phyloP scores from a whole-genome alignment of 2,113 vertebrate genomes.

The Strix aluco region DNA sequence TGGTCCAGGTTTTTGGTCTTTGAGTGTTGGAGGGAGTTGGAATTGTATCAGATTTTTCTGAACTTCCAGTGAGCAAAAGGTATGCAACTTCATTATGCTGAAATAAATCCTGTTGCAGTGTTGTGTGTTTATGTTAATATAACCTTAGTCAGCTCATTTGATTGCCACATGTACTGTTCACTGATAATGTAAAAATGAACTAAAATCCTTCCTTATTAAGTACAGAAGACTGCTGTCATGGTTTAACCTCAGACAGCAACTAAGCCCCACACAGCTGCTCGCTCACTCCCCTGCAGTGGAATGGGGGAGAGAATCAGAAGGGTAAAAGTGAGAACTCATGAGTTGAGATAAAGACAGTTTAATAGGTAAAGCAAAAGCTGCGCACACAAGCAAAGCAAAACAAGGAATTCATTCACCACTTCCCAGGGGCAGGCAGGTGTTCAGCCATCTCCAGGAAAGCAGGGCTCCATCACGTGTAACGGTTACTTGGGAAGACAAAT shows the following conservation, averaged over 20 bases:
- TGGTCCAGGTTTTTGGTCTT: accelerated
- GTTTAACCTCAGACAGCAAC: neutral
- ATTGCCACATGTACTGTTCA: neutral
- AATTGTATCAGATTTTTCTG: neutral
- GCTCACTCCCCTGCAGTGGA: too few relatives aligned
- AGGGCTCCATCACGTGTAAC: neutral
- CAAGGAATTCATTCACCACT: neutral
- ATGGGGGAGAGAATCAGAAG: too few relatives aligned
- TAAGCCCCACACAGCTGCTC: neutral
- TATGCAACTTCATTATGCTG: neutral
- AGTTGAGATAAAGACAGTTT: neutral
- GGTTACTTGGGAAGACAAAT: too few relatives aligned
- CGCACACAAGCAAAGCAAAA: neutral
- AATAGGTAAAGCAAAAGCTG: neutral
- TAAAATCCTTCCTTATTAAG: neutral
- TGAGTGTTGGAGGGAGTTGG: neutral
- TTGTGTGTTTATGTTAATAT: neutral
- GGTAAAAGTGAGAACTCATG: neutral
- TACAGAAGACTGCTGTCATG: neutral
- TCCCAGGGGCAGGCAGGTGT: neutral
- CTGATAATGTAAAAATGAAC: neutral
- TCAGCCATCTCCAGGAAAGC: neutral
- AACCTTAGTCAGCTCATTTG: neutral
- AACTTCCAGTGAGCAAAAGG: neutral
- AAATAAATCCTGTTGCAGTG: neutral